Base-by-base conservation (phyloP, 2,797 vertebrate genomes). In the Fringilla coelebs region DNA sequence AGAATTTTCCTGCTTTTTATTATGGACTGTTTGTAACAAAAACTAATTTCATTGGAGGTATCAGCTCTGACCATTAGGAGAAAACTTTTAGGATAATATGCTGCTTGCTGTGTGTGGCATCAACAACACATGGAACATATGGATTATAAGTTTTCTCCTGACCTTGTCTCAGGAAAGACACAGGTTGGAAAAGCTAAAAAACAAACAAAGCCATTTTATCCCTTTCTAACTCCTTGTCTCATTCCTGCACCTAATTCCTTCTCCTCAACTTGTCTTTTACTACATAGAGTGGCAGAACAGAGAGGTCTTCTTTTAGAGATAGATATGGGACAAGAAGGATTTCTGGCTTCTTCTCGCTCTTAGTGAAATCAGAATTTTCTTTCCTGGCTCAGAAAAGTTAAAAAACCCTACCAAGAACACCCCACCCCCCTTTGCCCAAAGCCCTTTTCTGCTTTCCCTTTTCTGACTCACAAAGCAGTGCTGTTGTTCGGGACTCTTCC, bases 371-470 rank as follows among this genome's bases (percentile, higher is more conserved):
- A 29, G 7, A 19, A 48, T 51, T 85, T 80, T 78, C 8, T 86
- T 72, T 70, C 26, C 12, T 60, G 25, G 3, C 19, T 90, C 55
- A 36, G 29, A 85, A 75, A 75, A 32, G 18, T 54, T 62, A 10
- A 55, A 76, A 58, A 85, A 12, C 1, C 1, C 1, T 6, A 4
- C 2, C 13, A 49, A 31, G 5, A 72, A 3, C 19, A 48, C 13
- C 10, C 6, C 11, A 25, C 2, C 5, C 6, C 5, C 3, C 13
- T 52, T 83, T 62, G 10, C 12, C 18, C 19, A 49, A 78, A 67
- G 3, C 7, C 36, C 17, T n/a, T 13, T 68, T 83, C 55, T 86
- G 7, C 8, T n/a, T 94, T 85, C n/a, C 8, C 2, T 11, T 72
- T 85, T 60, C 11, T 16, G 31, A 85, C 14, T 60, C 63, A 72